These are phyloP conservation scores for Nothocercus nigrocapillus DNA, from an alignment of 2,113 vertebrate species.

Conservation along the genomic window DNA sequence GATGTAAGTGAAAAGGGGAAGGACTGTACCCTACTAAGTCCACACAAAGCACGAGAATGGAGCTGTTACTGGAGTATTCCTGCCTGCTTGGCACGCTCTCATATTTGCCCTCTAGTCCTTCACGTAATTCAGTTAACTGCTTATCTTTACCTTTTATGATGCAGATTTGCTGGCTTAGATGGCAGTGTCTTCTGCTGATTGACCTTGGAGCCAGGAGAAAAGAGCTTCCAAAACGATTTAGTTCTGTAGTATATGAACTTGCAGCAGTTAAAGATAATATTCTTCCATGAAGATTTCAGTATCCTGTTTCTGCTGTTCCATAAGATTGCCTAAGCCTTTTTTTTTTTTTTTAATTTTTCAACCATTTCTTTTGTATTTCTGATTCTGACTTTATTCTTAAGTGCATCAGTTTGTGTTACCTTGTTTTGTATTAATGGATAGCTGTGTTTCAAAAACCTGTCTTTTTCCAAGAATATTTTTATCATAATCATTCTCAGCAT, in stretches of 20 bases:
- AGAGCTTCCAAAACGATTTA: not conserved
- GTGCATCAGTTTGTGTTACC: not conserved
- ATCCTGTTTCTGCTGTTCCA: not conserved
- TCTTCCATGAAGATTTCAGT: not conserved
- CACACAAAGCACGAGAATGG: not conserved
- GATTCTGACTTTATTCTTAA: conserved; percentile 5
- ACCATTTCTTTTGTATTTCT: not conserved
- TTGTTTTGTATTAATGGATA: conserved; percentile 24
- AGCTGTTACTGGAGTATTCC: not conserved
- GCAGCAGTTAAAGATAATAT: not conserved
- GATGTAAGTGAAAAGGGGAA: not conserved
- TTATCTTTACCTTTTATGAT: not conserved
- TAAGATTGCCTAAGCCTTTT: not conserved
- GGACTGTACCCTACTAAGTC: not conserved
- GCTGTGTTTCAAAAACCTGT: conserved; percentile 13
- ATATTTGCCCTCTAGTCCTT: not conserved
- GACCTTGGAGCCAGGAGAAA: not conserved
- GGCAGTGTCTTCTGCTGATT: not conserved
- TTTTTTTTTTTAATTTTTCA: not conserved
- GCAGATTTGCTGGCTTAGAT: not conserved
- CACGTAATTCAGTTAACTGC: not conserved
- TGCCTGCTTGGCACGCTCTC: not conserved
- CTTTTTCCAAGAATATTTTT: conserved; percentile 55
- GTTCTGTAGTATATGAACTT: not conserved
- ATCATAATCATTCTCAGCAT: conserved; percentile 6